Conservation (phyloP, 2,113 vertebrate genomes). For the Dissostichus mawsoni region DNA sequence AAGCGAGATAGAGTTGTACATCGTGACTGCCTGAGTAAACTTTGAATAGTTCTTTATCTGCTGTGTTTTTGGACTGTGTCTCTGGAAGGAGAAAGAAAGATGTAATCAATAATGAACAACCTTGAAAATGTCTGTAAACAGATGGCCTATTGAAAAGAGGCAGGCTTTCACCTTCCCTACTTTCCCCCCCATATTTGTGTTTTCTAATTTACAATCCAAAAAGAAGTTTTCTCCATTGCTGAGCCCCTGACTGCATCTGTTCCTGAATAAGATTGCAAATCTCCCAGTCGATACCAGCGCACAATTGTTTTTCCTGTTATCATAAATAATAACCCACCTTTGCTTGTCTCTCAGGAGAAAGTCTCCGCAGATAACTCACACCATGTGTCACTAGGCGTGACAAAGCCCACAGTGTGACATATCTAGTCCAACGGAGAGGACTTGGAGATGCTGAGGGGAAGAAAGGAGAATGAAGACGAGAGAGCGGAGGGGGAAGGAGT, state of each 20-base stretch:
- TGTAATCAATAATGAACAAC: constrained; percentile 84
- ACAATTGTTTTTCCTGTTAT: constrained; percentile 75
- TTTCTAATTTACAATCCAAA: constrained; percentile 77
- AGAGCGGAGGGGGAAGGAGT: constrained; percentile 29
- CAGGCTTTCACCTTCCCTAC: constrained; percentile 71
- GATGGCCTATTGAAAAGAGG: constrained; percentile 80
- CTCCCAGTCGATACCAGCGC: constrained; percentile 65
- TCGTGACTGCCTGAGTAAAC: constrained; percentile 51
- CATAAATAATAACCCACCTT: constrained; percentile 67
- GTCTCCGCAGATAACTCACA: constrained; percentile 66
- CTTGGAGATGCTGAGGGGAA: constrained; percentile 24
- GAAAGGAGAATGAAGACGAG: constrained; percentile 43
- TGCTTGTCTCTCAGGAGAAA: constrained; percentile 66
- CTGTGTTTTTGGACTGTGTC: constrained; percentile 51
- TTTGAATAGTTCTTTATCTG: constrained; percentile 81
- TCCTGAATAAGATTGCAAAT: constrained; percentile 64
- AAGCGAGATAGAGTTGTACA: constrained; percentile 54
- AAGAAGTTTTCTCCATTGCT: constrained; percentile 44
- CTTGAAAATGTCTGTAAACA: constrained; percentile 83
- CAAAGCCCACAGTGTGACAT: constrained; percentile 67
- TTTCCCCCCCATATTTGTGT: constrained; percentile 61
- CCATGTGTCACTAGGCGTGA: constrained; percentile 64
- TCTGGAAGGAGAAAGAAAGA: constrained; percentile 72
- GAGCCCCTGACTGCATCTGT: constrained; percentile 42
- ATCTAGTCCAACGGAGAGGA: constrained; percentile 60